Conservation (phyloP, 2,797 vertebrate species). For the Synaphobranchus kaupii region DNA sequence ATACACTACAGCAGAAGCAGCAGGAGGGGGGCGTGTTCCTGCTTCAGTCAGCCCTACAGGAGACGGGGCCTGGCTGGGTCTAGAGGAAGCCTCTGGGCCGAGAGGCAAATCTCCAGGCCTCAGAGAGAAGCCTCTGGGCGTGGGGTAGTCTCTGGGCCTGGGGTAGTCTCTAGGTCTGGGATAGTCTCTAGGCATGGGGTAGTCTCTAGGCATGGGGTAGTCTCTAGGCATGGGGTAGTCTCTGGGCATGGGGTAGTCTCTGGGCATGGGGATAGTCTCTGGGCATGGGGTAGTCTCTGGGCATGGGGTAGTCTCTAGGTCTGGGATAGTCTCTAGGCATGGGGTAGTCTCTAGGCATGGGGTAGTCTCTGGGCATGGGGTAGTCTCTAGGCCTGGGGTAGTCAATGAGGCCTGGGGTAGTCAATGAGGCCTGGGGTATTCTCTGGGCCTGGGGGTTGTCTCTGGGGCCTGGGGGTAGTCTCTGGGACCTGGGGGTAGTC, state of each 20-base stretch:
- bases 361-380: no score
- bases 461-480: not conserved
- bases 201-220: not conserved
- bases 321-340: not conserved
- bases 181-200: not conserved
- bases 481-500: not conserved
- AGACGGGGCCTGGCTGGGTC: not conserved
- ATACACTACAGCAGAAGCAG: not conserved
- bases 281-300: not conserved
- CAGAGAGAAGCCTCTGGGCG: not conserved
- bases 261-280: not conserved
- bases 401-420: no score
- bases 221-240: not conserved
- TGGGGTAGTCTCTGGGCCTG: not conserved
- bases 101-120: not conserved
- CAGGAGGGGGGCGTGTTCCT: not conserved
- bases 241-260: not conserved
- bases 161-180: not conserved
- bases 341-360: not conserved
- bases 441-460: not conserved
- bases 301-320: not conserved
- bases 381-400: no score
- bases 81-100: not conserved
- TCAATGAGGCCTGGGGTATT: no score
- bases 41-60: no score